Conservation (phyloP, 2,888 invertebrate genomes). For the Bibio marci region DNA sequence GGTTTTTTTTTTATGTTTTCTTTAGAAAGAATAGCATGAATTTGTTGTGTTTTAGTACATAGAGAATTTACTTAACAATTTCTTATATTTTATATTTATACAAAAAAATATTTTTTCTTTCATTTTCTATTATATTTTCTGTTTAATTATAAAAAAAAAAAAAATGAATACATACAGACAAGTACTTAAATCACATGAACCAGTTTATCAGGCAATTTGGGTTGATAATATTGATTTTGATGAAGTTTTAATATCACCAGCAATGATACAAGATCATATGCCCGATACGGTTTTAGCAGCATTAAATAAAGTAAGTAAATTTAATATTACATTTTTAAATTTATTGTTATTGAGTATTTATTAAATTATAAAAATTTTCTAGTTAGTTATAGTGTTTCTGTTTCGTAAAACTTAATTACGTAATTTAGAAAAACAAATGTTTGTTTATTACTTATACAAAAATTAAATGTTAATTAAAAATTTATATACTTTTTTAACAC, state of each 20-base stretch:
- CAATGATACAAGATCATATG: conserved; percentile 85
- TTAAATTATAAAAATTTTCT: not conserved
- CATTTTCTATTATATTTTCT: too few species aligned
- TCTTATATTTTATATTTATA: too few species aligned
- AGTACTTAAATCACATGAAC: conserved; percentile 50
- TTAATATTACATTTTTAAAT: not conserved
- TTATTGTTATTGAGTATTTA: not conserved
- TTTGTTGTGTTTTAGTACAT: too few species aligned
- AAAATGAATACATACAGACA: too few species aligned
- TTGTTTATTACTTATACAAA: too few species aligned
- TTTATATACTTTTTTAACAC: too few species aligned
- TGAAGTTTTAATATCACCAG: conserved; percentile 74
- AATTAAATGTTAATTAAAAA: too few species aligned
- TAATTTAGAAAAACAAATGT: too few species aligned
- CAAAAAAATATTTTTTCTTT: not conserved
- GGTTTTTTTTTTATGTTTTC: too few species aligned
- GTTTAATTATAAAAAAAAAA: too few species aligned
- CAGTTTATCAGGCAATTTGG: conserved; percentile 78
- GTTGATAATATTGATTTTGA: conserved; percentile 70
- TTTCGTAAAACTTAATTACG: not conserved
- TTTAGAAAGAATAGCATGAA: too few species aligned
- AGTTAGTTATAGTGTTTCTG: not conserved
- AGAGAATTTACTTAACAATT: too few species aligned
- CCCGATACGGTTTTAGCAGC: conserved; percentile 71
- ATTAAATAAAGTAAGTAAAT: conserved; percentile 58